Conservation (phyloP, 2,113 vertebrate genomes). For the Dasypus novemcinctus region DNA sequence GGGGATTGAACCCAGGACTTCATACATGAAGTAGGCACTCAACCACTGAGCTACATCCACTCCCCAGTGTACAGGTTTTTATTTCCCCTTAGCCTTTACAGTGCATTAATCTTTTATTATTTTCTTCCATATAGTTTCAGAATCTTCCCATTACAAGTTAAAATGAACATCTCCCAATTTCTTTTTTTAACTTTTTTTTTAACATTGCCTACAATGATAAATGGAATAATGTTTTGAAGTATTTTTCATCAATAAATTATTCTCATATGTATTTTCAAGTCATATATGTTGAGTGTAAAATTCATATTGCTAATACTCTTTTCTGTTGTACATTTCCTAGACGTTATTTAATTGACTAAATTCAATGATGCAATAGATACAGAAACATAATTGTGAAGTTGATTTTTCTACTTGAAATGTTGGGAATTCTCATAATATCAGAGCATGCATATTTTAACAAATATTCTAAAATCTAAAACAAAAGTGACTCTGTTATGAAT, state of each 20-base stretch:
- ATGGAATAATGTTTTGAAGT: not conserved
- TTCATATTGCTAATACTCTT: not conserved
- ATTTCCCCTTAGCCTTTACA: not conserved
- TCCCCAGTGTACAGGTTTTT: not conserved
- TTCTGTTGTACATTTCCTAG: not conserved
- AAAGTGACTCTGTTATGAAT: not conserved
- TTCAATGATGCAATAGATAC: not conserved
- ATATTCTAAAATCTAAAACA: not conserved
- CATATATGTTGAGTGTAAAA: not conserved
- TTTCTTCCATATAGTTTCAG: not conserved
- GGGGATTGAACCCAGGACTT: no score
- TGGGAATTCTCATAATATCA: not conserved
- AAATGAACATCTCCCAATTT: not conserved
- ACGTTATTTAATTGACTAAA: not conserved
- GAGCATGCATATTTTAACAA: not conserved
- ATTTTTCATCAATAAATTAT: not conserved
- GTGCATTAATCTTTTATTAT: not conserved
- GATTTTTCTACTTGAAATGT: slow-evolving; percentile 24
- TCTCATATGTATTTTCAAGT: slow-evolving; percentile 37
- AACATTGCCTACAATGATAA: not conserved
- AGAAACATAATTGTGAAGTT: not conserved
- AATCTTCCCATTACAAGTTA: not conserved
- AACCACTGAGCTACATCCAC: no score
- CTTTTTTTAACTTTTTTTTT: slow-evolving; percentile 12
- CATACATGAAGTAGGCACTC: no score